Base-by-base conservation (phyloP, 1,140 invertebrate genomes). In the Drosophila subpulchrella region DNA sequence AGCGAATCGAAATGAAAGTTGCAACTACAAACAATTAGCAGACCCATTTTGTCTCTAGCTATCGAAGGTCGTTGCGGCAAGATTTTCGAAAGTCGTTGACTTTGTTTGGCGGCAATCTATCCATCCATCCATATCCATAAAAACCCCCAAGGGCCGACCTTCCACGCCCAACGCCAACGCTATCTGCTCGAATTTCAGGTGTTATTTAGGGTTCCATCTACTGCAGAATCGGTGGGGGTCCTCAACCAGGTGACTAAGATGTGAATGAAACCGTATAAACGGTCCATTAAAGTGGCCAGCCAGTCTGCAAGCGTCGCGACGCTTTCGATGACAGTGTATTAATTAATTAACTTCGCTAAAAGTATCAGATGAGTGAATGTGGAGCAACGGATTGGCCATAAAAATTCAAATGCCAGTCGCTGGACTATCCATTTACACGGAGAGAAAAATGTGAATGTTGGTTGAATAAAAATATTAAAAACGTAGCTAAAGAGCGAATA, bases 41-140 rank as follows among this genome's bases (percentile, higher is more conserved):
- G 27, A 58, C 62, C 75, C 62, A 81, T 59, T 66, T 77, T 63
- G 36, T 47, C 61, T 53, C 59, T 42, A 57, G 72, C 42, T 47
- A 41, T 27, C n/a, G 63, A 86, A 82, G 83, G 75, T 79, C 83
- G 54, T 56, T 38, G 65, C 53, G 74, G 62, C 66, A 68, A 73
- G 39, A 73, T 67, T 81, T 88, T 86, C 53, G 84, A 88, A 88
- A 88, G 83, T 83, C 74, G 84, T 83, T 88, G 83, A 84, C 83
- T 89, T 89, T 89, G 84, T 77, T 41, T 34, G 53, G 20, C 36
- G 42, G 30, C 42, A 50, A 63, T 44, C 61, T 55, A 60, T 60
- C 30, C 30, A 32, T 8, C 58, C 42, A 24, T 17, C 36, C 42
- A 57, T 27, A 27, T 27, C 27, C 27, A 39, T 42, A 47, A 60